Evolutionary conservation across 2,797 vertebrate species (phyloP).

Genomic region (Falco columbarius): DNA sequence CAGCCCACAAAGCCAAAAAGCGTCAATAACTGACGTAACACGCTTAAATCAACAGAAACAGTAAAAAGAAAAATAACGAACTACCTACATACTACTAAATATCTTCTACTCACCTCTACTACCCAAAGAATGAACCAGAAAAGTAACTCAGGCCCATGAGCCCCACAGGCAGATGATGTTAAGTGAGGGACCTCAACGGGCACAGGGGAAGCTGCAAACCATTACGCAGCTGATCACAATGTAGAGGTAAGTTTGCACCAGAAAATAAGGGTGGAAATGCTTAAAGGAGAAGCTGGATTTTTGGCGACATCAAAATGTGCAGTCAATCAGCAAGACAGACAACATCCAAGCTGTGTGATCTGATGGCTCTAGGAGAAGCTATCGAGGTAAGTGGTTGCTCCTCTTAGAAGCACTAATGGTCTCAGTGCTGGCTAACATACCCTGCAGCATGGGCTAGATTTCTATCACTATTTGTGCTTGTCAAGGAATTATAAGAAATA

Average conservation of each 20-base stretch:
- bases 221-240: not conserved
- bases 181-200: not conserved
- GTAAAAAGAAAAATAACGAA: not conserved
- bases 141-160: fast-evolving
- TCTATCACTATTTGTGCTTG: not conserved
- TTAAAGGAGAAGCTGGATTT: not conserved
- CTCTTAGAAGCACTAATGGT: not conserved
- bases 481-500: not conserved
- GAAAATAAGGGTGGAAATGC: not conserved
- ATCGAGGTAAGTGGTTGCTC: not conserved
- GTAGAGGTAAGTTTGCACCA: not conserved
- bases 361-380: not conserved
- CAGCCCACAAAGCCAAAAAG: not conserved
- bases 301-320: not conserved
- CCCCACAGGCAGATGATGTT: not conserved
- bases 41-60: not conserved
- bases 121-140: not conserved
- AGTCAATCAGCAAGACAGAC: not conserved
- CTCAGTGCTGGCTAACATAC: not conserved
- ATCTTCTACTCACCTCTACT: not conserved
- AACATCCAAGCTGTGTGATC: not conserved
- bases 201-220: not conserved
- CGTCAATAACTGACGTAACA: not conserved
- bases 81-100: fast-evolving
- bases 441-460: not conserved